Percentiles rank a stretch among this genome's conserved stretches.
Evolutionary conservation across 2,797 vertebrate species (phyloP).

Genomic region (Natrix natrix): DNA sequence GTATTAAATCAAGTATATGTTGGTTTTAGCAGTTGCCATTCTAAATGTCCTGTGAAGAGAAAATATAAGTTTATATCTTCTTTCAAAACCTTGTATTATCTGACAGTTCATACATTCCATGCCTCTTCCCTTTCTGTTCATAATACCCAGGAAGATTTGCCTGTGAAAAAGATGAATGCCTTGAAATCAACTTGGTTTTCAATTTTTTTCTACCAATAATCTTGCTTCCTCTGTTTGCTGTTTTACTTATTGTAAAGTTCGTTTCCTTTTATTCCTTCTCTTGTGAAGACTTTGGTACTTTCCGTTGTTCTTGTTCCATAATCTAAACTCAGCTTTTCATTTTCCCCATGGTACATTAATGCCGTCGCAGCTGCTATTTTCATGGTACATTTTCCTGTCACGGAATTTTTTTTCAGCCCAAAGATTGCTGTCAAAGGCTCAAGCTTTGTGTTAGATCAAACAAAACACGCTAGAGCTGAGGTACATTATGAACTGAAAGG

Average conservation of each 20-base stretch:
- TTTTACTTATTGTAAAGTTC: slow-evolving; percentile 10
- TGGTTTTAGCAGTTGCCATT: slow-evolving; percentile 21
- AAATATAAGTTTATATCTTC: not conserved
- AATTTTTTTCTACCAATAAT: not conserved
- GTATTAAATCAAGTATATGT: slow-evolving; percentile 21
- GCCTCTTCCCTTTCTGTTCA: not conserved
- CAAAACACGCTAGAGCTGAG: slow-evolving; percentile 15
- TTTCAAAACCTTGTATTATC: slow-evolving; percentile 38
- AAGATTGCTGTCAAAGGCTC: not conserved
- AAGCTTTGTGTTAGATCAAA: not conserved
- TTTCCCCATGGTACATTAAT: slow-evolving; percentile 7
- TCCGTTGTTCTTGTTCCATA: not conserved
- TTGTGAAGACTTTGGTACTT: not conserved
- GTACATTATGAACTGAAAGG: slow-evolving; percentile 21
- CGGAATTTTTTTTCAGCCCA: not conserved
- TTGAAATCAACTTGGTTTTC: slow-evolving; percentile 40
- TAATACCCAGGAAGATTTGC: slow-evolving; percentile 6
- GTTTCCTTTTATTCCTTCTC: slow-evolving; percentile 10
- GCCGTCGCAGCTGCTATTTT: slow-evolving; percentile 2
- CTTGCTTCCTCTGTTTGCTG: slow-evolving; percentile 10
- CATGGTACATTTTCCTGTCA: slow-evolving; percentile 24
- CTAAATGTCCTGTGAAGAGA: not conserved
- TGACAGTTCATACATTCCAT: slow-evolving; percentile 36
- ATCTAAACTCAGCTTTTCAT: slow-evolving; percentile 4
- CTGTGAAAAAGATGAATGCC: slow-evolving; percentile 36